Conservation (phyloP, 2,797 vertebrate species). For the Chaetodon trifasciatus region DNA sequence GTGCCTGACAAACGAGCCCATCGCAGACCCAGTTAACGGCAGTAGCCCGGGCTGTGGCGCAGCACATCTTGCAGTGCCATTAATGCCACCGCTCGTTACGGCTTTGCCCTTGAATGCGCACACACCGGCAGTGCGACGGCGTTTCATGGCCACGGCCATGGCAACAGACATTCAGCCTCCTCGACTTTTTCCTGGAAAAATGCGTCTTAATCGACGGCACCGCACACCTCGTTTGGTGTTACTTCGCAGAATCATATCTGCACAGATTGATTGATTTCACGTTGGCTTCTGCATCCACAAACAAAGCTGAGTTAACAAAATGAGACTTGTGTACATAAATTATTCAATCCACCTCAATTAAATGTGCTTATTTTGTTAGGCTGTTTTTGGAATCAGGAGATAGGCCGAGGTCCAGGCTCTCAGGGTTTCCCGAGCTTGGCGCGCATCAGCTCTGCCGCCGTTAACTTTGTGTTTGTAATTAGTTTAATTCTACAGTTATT, state of each 20-base stretch:
- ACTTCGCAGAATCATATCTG: background rate
- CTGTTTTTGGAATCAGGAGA: conserved; percentile 53
- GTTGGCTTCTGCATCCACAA: conserved; percentile 44
- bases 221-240: conserved; percentile 25
- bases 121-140: conserved; percentile 36
- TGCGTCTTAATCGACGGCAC: conserved; percentile 16
- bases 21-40: conserved; percentile 51
- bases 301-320: conserved; percentile 32
- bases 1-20: conserved; percentile 44
- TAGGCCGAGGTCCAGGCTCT: conserved; percentile 65
- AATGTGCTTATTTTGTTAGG: conserved; percentile 50
- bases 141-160: conserved; percentile 61
- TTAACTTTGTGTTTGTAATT: conserved; percentile 73
- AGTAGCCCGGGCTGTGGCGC: conserved; percentile 35
- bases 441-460: conserved; percentile 24
- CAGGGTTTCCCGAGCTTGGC: conserved; percentile 54
- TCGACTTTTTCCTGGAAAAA: conserved; percentile 45
- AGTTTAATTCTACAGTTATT: conserved; percentile 78
- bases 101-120: conserved; percentile 58
- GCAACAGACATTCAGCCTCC: conserved; percentile 58
- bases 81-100: conserved; percentile 71
- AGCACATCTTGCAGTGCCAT: conserved; percentile 71
- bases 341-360: conserved; percentile 44
- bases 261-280: background rate
- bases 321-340: conserved; percentile 49